Evolutionary conservation across 1,140 invertebrate genomes (phyloP), one percentile per base, ranked within the genome.

Genomic region (Hyles vespertilio): DNA sequence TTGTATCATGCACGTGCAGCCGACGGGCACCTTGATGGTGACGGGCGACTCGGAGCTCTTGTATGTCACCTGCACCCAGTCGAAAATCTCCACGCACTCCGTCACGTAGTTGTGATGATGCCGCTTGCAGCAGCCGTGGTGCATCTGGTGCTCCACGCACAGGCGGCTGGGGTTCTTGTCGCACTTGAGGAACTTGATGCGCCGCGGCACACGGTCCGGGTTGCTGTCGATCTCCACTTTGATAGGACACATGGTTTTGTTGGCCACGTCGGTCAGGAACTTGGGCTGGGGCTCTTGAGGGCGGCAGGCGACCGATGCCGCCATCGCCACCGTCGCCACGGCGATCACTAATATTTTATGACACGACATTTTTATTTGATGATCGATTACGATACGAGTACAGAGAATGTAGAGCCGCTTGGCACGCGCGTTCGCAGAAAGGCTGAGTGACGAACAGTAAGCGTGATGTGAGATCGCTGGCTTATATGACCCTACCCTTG

Each of bases 191-290:
- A 70, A 64, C 62, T 87, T 87, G 56, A 87, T 87, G 33, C 69
- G 61, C 8, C 72, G 73, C 62, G 84, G 84, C 48, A 83, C 64
- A 0, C 84, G 75, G 8, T 77, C 49, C 9, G 57, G 44, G 68
- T 83, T 57, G 36, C 68, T 62, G 70, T 81, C 68, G 32, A 74
- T 62, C 7, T 61, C 62, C 59, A 84, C 71, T 22, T 65, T 59
- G 64, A 84, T 80, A 46, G 84, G 82, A 67, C 84, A 87, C 51
- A 83, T 70, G 7, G 84, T 81, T 33, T 66, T 70, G 67, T 82
- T 84, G 33, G 76, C 51, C 7, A 72, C 77, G 5, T 70, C 63
- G 4, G 49, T 48, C 11, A 87, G 59, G 48, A 80, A 53, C 56
- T 46, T 49, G 40, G 36, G 50, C 12, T 61, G 62, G 50, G 60